Evolutionary conservation across 2,113 vertebrate genomes (phyloP).

Genomic region (pig (Sus scrofa)): DNA sequence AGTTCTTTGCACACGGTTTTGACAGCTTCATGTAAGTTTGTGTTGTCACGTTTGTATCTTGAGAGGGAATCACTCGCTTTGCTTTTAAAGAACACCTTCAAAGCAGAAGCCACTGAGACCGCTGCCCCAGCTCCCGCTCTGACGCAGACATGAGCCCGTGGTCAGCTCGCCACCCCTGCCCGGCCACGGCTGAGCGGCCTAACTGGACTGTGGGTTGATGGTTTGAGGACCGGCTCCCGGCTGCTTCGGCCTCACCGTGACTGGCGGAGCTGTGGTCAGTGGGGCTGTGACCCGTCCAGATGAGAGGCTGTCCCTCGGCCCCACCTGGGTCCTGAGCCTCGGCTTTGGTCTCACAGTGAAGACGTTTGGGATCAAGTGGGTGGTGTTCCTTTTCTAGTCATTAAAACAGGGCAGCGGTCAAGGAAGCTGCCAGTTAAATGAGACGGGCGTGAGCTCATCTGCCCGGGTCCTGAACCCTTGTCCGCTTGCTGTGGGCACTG

Average conservation of each 20-base stretch:
- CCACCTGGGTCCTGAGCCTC: background rate
- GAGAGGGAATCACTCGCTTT: background rate
- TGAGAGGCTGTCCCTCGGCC: background rate
- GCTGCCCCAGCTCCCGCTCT: fast-evolving
- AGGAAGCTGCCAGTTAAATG: fast-evolving
- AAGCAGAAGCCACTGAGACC: background rate
- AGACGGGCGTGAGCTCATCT: fast-evolving
- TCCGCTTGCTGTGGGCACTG: background rate
- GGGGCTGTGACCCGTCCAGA: background rate
- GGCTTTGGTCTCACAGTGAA: constrained; percentile 70
- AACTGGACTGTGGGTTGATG: fast-evolving
- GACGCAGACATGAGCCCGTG: fast-evolving
- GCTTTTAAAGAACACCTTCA: background rate
- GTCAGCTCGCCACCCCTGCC: fast-evolving
- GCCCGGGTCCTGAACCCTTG: fast-evolving
- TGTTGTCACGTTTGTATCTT: background rate
- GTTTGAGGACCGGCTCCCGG: fast-evolving
- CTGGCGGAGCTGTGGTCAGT: background rate
- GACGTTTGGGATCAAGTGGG: background rate
- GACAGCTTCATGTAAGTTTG: background rate
- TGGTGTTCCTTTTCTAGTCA: background rate
- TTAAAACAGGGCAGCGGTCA: background rate
- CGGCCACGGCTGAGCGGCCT: fast-evolving
- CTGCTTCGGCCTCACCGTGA: fast-evolving
- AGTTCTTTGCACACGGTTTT: background rate